These are phyloP conservation scores for Drosophila demipolita DNA, from an alignment of 2,888 invertebrate genomes.

Conservation along the genomic window DNA sequence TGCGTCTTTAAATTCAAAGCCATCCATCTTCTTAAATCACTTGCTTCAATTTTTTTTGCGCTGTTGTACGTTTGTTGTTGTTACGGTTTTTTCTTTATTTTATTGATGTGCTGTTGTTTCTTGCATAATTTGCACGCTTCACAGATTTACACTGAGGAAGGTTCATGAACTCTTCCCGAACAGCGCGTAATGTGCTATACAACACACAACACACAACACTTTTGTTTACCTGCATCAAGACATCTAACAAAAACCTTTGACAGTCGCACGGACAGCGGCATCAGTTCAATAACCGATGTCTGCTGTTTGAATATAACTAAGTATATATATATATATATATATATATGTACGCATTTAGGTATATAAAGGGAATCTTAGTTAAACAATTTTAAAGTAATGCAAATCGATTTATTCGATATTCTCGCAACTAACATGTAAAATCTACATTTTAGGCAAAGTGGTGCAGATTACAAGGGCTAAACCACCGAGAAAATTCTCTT, in stretches of 20 bases:
- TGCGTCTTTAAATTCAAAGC: conserved; percentile 18
- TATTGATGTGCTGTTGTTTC: conserved; percentile 18
- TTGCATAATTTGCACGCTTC: conserved; percentile 77
- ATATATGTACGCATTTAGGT: neutral
- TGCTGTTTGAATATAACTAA: conserved; percentile 1
- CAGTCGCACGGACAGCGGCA: conserved; percentile 25
- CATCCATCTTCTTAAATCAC: conserved; percentile 55
- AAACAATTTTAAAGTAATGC: neutral
- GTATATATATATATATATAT: neutral
- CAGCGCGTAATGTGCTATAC: conserved; percentile 23
- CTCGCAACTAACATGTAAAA: neutral
- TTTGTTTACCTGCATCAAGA: conserved; percentile 42
- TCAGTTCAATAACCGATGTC: conserved; percentile 49
- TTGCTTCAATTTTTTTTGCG: conserved; percentile 41
- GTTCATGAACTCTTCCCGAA: conserved; percentile 54
- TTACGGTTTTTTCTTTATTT: neutral
- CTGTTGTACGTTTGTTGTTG: conserved; percentile 24
- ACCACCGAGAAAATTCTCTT: neutral
- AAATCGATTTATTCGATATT: neutral
- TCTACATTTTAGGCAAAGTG: neutral
- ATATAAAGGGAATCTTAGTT: neutral
- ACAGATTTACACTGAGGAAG: conserved; percentile 45
- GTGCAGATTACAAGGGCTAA: neutral
- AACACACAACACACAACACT: neutral
- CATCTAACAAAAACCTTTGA: conserved; percentile 53